Percentiles rank a stretch among this genome's conserved stretches.
Evolutionary conservation across 1,140 invertebrate species (phyloP).

Genomic region (Aphaenogaster ashmeadi): DNA sequence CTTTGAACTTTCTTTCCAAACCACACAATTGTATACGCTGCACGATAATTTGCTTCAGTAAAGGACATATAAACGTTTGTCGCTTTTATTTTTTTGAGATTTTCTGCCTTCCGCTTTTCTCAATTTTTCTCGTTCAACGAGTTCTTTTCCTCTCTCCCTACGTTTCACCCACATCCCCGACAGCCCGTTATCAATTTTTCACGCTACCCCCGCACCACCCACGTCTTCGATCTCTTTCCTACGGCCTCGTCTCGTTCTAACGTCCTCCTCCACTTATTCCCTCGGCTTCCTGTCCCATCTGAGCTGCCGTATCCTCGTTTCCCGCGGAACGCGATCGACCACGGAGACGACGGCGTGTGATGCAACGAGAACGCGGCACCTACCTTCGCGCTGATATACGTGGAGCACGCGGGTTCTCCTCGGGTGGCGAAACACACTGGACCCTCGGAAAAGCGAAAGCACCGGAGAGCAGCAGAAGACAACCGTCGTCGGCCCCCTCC

Average conservation of each 20-base stretch:
- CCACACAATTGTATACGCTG: background rate
- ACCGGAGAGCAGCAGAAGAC: slow-evolving; percentile 63
- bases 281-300: background rate
- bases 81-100: background rate
- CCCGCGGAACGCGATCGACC: background rate
- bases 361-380: slow-evolving; percentile 52
- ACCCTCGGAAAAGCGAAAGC: slow-evolving; percentile 77
- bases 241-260: background rate
- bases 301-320: background rate
- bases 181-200: background rate
- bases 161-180: background rate
- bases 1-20: background rate
- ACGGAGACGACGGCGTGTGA: slow-evolving; percentile 4
- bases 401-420: slow-evolving; percentile 73
- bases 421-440: slow-evolving; percentile 74
- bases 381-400: slow-evolving; percentile 70
- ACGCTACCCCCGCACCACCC: background rate
- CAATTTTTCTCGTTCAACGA: background rate
- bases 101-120: background rate
- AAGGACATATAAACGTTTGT: background rate
- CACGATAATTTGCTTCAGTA: background rate
- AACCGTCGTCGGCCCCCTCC: slow-evolving; percentile 66
- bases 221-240: background rate
- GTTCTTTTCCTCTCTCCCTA: background rate
- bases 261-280: background rate